These are phyloP conservation scores for Drosophila biarmipes DNA, from an alignment of 1,140 invertebrate species.

Conservation along the genomic window DNA sequence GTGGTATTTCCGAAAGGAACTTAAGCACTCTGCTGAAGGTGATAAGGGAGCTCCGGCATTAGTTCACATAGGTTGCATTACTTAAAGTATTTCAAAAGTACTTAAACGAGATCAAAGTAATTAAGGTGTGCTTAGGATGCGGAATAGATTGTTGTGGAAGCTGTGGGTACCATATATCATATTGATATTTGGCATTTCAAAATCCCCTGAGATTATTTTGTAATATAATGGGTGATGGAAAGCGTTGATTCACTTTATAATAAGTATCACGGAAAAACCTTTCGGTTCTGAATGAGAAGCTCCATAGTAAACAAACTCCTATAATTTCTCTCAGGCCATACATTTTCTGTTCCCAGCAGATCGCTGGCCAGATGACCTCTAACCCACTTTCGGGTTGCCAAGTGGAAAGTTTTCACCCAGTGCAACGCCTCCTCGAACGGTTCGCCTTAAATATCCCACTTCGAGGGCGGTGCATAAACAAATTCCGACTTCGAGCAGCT, in stretches of 20 bases:
- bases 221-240: too few relatives aligned
- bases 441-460: slow-evolving; percentile 27
- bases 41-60: slow-evolving; percentile 8
- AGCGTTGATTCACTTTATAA: too few relatives aligned
- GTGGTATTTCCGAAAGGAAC: slow-evolving; percentile 6
- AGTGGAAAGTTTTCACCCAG: slow-evolving; percentile 7
- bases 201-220: too few relatives aligned
- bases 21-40: slow-evolving; percentile 23
- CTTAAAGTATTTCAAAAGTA: background rate
- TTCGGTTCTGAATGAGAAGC: background rate
- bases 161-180: too few relatives aligned
- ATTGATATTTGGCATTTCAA: too few relatives aligned
- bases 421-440: slow-evolving; percentile 8
- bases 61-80: slow-evolving; percentile 12
- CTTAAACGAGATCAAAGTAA: background rate
- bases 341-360: background rate
- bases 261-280: too few relatives aligned
- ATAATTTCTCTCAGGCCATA: background rate
- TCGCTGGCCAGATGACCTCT: slow-evolving; percentile 24
- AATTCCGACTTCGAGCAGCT: slow-evolving; percentile 28
- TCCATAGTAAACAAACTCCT: background rate
- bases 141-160: background rate
- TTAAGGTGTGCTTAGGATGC: too few relatives aligned
- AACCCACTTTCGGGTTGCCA: slow-evolving; percentile 20
- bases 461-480: slow-evolving; percentile 47